Evolutionary conservation across 2,888 invertebrate genomes (phyloP).

Genomic region (Orgyia antiqua): DNA sequence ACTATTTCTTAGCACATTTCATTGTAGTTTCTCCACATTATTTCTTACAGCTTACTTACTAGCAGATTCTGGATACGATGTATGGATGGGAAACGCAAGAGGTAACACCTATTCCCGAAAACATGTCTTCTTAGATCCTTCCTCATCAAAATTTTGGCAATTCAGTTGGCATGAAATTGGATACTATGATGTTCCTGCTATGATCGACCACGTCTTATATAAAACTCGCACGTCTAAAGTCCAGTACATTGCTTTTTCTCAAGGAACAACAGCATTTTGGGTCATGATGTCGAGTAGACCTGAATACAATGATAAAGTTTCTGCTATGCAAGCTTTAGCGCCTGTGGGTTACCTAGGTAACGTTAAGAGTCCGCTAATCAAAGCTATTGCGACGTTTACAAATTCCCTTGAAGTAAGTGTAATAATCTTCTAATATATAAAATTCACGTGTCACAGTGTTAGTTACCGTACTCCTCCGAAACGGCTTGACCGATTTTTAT

Average conservation of each 20-base stretch:
- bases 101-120: conserved; percentile 87
- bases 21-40: too few relatives aligned
- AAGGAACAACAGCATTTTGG: conserved; percentile 82
- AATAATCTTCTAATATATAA: too few relatives aligned
- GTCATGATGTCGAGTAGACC: conserved; percentile 76
- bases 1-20: too few relatives aligned
- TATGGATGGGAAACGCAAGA: conserved; percentile 91
- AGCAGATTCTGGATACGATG: conserved; percentile 84
- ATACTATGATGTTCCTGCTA: conserved; percentile 84
- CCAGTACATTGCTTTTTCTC: conserved; percentile 85
- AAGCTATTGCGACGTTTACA: conserved; percentile 59
- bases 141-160: conserved; percentile 59
- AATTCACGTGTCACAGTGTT: too few relatives aligned
- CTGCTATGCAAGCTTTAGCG: conserved; percentile 77
- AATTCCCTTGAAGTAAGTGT: conserved; percentile 70
- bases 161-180: conserved; percentile 89
- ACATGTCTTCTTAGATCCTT: conserved; percentile 68
- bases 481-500: too few relatives aligned
- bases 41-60: conserved; percentile 81
- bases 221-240: conserved; percentile 76
- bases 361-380: conserved; percentile 67
- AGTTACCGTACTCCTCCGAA: too few relatives aligned
- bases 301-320: conserved; percentile 79
- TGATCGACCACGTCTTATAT: conserved; percentile 81
- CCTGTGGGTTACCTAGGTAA: conserved; percentile 77